Conservation (phyloP, 2,113 vertebrate species). For the Peromyscus maniculatus region DNA sequence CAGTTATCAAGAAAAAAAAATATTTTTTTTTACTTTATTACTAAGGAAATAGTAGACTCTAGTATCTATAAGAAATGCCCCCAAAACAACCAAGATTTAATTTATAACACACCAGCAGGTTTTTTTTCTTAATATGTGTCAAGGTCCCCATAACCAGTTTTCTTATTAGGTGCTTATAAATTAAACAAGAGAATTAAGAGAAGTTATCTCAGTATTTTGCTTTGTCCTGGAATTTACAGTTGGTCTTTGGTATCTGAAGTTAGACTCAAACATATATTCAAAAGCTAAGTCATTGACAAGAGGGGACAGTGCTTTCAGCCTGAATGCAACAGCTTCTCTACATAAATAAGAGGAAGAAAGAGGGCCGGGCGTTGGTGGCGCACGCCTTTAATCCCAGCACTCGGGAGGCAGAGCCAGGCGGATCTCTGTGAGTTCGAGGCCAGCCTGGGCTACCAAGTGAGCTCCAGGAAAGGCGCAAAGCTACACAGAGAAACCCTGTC, state of each 20-base stretch:
- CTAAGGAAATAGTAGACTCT: neutral
- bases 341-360: neutral
- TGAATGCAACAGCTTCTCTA: neutral
- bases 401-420: no score
- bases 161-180: neutral
- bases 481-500: no score
- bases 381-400: no score
- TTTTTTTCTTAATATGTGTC: neutral
- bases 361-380: no score
- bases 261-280: neutral
- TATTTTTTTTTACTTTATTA: neutral
- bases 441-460: no score
- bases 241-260: neutral
- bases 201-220: neutral
- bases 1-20: neutral
- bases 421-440: no score
- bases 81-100: neutral
- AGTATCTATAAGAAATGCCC: neutral
- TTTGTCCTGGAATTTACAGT: neutral
- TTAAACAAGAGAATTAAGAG: neutral
- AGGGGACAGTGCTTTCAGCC: neutral
- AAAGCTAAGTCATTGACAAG: neutral
- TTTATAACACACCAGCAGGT: neutral
- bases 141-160: neutral
- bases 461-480: no score